Conservation (phyloP, 1,140 invertebrate genomes). For the Euura lappo region DNA sequence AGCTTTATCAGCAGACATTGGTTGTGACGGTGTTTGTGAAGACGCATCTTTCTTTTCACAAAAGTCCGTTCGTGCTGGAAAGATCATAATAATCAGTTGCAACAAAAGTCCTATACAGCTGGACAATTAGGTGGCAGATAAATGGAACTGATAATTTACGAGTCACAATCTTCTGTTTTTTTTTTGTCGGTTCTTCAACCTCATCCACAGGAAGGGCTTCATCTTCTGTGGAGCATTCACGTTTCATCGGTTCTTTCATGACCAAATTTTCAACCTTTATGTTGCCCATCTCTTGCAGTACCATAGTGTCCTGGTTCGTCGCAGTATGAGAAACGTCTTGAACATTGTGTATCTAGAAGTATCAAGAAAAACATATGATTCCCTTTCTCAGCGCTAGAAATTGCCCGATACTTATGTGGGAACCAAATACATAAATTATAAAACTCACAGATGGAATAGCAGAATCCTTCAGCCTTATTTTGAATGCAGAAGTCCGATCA, state of each 20-base stretch:
- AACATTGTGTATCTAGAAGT: not conserved
- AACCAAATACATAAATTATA: not conserved
- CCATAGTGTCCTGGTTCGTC: not conserved
- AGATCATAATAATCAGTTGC: not conserved
- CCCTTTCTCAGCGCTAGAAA: not conserved
- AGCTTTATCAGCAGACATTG: not conserved
- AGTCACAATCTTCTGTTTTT: not conserved
- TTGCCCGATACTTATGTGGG: not conserved
- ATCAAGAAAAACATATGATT: not conserved
- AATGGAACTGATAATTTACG: not conserved
- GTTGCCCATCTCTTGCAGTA: too few relatives aligned
- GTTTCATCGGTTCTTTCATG: not conserved
- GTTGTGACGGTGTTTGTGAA: constrained; percentile 4
- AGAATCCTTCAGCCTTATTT: too few relatives aligned
- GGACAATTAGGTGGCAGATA: not conserved
- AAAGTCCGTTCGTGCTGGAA: not conserved
- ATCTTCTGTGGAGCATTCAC: not conserved
- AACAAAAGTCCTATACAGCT: not conserved
- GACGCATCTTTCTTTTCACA: not conserved
- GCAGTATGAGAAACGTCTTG: not conserved
- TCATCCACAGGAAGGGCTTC: not conserved
- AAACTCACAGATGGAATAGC: too few relatives aligned
- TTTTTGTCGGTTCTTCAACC: not conserved
- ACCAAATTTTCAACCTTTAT: not conserved
- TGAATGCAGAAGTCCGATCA: too few relatives aligned